phyloP scores from a whole-genome alignment of 2,888 invertebrate genomes.

The Rotaria macrura region DNA sequence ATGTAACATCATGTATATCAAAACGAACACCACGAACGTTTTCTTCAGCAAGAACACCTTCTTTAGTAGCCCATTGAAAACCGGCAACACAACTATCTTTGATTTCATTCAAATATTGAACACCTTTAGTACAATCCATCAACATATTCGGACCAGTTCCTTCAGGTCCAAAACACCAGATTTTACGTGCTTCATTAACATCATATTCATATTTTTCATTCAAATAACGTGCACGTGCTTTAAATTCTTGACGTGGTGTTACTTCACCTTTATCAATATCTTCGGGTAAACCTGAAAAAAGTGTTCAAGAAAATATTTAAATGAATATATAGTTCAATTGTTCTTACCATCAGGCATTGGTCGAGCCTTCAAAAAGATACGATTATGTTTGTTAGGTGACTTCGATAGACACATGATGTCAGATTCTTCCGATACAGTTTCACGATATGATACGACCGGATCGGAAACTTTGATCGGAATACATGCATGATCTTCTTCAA shows the following conservation, averaged over 20 bases:
- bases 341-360: conserved; percentile 75
- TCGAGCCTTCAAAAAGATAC: conserved; percentile 82
- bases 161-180: conserved; percentile 99
- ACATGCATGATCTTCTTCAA: conserved; percentile 95
- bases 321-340: background rate
- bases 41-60: conserved; percentile 74
- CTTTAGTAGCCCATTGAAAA: conserved; percentile 93
- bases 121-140: conserved; percentile 96
- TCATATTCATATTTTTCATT: conserved; percentile 93
- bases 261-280: conserved; percentile 84
- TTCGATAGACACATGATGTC: conserved; percentile 90
- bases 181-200: conserved; percentile 88
- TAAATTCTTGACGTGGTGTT: conserved; percentile 90
- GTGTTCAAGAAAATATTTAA: background rate
- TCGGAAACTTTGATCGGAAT: conserved; percentile 94
- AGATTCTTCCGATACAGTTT: conserved; percentile 86
- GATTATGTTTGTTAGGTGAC: conserved; percentile 99
- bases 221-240: conserved; percentile 83
- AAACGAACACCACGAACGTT: conserved; percentile 87
- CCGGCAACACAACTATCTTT: conserved; percentile 97
- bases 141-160: conserved; percentile 94
- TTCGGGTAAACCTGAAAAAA: conserved; percentile 59
- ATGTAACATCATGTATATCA: conserved; percentile 95
- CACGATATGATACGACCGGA: conserved; percentile 76
- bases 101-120: conserved; percentile 98